Conservation (phyloP, 2,113 vertebrate species). For the Psammodynastes pulverulentus region DNA sequence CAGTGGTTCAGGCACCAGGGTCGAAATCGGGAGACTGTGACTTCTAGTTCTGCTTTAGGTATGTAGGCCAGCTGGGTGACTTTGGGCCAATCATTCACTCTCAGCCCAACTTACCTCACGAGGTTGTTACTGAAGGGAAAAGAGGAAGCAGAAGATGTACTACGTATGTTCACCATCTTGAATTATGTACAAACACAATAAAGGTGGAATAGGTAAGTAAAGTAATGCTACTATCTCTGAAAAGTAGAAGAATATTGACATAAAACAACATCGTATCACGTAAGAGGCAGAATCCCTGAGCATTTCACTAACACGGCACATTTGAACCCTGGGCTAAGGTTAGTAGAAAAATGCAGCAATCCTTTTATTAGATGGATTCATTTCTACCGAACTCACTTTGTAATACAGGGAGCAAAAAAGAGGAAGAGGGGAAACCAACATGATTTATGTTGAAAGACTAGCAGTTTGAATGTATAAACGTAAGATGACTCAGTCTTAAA, state of each 20-base stretch:
- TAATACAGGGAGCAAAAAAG: constrained; percentile 38
- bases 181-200: neutral
- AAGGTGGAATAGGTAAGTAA: neutral
- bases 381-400: constrained; percentile 26
- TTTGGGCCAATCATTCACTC: neutral
- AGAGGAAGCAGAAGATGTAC: neutral
- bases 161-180: neutral
- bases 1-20: neutral
- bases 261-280: neutral
- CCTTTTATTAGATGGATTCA: constrained; percentile 36
- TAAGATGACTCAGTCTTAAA: constrained; percentile 15
- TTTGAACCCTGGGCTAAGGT: neutral
- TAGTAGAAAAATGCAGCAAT: constrained; percentile 30
- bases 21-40: neutral
- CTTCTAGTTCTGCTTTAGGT: neutral
- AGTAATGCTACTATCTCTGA: neutral
- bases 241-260: neutral
- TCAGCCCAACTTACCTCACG: neutral
- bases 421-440: constrained; percentile 36
- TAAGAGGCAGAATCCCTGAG: neutral
- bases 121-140: neutral
- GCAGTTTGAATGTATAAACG: constrained; percentile 8
- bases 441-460: constrained; percentile 35
- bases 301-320: neutral
- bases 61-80: neutral